Conservation (phyloP, 2,113 vertebrate genomes). For the Abramis brama region DNA sequence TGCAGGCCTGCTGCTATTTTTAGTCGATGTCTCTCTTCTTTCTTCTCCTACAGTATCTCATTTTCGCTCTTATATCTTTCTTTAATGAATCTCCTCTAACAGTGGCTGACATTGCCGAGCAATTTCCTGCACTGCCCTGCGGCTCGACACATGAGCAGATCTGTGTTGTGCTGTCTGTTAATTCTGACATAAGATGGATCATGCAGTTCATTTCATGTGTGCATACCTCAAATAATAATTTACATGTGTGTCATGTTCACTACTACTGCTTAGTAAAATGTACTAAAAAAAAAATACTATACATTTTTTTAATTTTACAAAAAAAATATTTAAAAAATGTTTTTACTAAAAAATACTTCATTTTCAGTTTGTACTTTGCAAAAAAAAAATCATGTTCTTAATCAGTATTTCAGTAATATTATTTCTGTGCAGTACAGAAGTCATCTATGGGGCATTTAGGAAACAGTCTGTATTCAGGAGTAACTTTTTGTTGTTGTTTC, state of each 20-base stretch:
- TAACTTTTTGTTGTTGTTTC: not conserved
- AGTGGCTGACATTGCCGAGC: not conserved
- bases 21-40: conserved; percentile 31
- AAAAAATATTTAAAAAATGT: accelerated
- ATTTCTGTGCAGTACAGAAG: not conserved
- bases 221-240: not conserved
- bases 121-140: conserved; percentile 5
- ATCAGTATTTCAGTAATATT: not conserved
- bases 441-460: not conserved
- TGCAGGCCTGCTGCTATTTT: conserved; percentile 50
- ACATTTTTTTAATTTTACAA: no score
- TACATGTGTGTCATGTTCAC: not conserved
- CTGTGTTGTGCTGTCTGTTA: conserved; percentile 1
- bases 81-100: conserved; percentile 40
- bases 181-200: not conserved
- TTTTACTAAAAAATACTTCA: not conserved
- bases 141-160: not conserved
- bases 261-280: not conserved
- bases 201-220: not conserved
- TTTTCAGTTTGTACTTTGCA: not conserved
- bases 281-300: not conserved
- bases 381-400: not conserved
- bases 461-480: not conserved
- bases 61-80: conserved; percentile 11
- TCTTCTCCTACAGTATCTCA: conserved; percentile 8